phyloP scores from a whole-genome alignment of 1,140 invertebrate species.

The Drosophila melanica region DNA sequence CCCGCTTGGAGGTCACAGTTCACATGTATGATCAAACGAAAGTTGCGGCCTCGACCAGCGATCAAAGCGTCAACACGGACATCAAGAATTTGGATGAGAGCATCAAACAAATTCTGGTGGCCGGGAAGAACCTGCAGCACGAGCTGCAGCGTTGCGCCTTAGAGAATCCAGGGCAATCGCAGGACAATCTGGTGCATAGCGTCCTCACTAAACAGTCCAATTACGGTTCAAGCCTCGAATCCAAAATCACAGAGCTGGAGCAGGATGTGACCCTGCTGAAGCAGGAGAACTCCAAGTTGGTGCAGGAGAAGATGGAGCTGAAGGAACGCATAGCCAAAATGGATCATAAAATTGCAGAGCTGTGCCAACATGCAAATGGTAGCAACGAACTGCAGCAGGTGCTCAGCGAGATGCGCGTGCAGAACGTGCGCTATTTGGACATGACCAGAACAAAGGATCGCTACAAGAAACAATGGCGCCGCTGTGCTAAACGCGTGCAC shows the following conservation, averaged over 20 bases:
- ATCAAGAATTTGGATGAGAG: conserved; percentile 21
- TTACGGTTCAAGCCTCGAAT: conserved; percentile 23
- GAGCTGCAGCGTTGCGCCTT: conserved; percentile 4
- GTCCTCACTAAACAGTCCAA: not conserved
- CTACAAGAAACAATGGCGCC: conserved; percentile 66
- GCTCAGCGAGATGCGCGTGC: conserved; percentile 51
- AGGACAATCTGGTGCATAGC: not conserved
- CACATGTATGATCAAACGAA: conserved; percentile 22
- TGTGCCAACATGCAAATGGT: conserved; percentile 15
- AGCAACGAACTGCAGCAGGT: conserved; percentile 43
- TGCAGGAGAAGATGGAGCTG: conserved; percentile 44
- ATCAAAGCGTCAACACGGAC: conserved; percentile 16
- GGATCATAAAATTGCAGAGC: conserved; percentile 48
- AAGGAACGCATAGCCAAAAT: conserved; percentile 50
- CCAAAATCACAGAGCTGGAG: conserved; percentile 53
- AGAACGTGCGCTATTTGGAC: conserved; percentile 47
- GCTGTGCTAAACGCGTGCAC: conserved; percentile 47
- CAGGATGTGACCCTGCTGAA: conserved; percentile 49
- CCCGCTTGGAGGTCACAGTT: conserved; percentile 15
- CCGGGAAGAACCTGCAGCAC: conserved; percentile 12
- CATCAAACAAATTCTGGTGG: conserved; percentile 4
- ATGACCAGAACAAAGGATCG: conserved; percentile 58
- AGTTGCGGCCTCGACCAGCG: not conserved
- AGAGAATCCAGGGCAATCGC: not conserved
- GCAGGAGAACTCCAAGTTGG: conserved; percentile 52